Evolutionary conservation across 2,888 invertebrate genomes (phyloP).

Genomic region (Sinotaia quadrata): DNA sequence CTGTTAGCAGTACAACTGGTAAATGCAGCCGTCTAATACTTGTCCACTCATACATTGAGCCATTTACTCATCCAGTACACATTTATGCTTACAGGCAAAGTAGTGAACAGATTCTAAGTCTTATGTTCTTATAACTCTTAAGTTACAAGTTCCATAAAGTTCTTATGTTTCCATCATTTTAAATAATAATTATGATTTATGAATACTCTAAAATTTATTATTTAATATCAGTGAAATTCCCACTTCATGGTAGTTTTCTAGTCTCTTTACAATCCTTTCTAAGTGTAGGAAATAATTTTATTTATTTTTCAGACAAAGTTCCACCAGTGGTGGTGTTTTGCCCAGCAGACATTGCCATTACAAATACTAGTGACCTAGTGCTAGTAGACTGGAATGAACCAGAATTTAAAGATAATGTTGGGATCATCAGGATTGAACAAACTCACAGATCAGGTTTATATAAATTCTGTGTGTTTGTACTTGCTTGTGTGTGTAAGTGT

Average conservation of each 20-base stretch:
- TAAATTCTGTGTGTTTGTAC: not conserved
- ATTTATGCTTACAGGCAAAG: no score
- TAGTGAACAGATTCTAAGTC: no score
- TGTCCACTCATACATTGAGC: no score
- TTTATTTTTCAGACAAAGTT: constrained; percentile 48
- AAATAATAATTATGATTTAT: no score
- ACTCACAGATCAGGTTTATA: constrained; percentile 54
- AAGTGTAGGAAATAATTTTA: not conserved
- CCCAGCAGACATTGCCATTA: constrained; percentile 46
- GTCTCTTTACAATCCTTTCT: not conserved
- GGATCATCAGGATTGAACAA: constrained; percentile 45
- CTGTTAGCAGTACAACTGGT: no score
- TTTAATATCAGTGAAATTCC: constrained; percentile 1
- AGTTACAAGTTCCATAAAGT: no score
- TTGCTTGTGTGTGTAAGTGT: not conserved
- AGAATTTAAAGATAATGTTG: constrained; percentile 49
- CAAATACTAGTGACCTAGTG: constrained; percentile 41
- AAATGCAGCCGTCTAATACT: no score
- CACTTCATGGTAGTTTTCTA: not conserved
- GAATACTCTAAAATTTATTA: not conserved
- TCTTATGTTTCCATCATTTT: no score
- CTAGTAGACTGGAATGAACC: constrained; percentile 57
- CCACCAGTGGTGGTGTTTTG: constrained; percentile 54
- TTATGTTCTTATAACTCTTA: no score
- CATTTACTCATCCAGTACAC: no score